Evolutionary conservation across 2,113 vertebrate genomes (phyloP).

Genomic region (Gallinago paraguaiae): DNA sequence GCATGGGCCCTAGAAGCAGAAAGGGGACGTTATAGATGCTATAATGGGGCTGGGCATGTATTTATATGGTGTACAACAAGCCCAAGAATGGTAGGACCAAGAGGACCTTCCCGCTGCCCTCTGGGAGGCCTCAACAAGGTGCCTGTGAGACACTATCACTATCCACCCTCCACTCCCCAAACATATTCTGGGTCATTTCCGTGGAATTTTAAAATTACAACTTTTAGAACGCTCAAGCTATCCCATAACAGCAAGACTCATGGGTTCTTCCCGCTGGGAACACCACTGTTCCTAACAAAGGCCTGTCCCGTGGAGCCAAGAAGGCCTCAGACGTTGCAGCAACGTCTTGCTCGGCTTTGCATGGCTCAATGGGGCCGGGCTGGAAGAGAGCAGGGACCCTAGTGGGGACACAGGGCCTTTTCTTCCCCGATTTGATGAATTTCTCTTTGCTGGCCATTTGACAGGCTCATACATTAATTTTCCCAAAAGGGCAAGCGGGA

Average conservation of each 20-base stretch:
- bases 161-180: background rate
- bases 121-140: background rate
- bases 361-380: fast-evolving
- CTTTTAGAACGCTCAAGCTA: background rate
- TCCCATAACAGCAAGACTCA: fast-evolving
- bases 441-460: background rate
- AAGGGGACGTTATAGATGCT: background rate
- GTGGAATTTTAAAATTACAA: background rate
- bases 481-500: fast-evolving
- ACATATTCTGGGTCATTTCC: background rate
- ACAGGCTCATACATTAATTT: slow-evolving; percentile 8
- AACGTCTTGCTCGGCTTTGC: background rate
- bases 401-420: background rate
- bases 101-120: background rate
- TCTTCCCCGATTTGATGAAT: background rate
- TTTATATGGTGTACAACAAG: background rate
- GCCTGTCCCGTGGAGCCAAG: background rate
- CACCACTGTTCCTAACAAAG: background rate
- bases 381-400: background rate
- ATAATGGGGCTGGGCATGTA: fast-evolving
- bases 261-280: background rate
- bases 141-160: background rate
- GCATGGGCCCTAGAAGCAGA: background rate
- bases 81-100: background rate
- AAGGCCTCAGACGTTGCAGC: background rate